phyloP scores from a whole-genome alignment of 1,140 invertebrate species.

The Drosophila funebris region DNA sequence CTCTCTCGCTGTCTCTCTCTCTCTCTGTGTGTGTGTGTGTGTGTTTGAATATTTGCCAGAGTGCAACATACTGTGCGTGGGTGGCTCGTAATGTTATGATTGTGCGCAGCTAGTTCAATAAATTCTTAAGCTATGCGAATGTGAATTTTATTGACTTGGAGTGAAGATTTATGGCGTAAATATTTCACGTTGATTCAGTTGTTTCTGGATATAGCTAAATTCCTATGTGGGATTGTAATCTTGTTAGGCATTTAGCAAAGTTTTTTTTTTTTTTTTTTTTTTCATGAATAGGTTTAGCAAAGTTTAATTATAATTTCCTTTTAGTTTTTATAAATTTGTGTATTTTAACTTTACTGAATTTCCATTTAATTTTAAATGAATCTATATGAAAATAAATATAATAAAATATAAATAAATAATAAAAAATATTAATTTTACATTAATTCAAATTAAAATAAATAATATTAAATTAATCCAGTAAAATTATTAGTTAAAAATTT shows the following conservation, averaged over 20 bases:
- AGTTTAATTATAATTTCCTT: background rate
- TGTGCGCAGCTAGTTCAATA: conserved; percentile 1
- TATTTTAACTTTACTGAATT: background rate
- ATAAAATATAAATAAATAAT: too few relatives aligned
- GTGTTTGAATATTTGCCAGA: conserved; percentile 38
- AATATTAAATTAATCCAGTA: too few relatives aligned
- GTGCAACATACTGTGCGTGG: conserved; percentile 23
- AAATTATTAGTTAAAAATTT: too few relatives aligned
- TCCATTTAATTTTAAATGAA: too few relatives aligned
- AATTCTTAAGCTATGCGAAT: background rate
- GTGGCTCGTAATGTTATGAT: conserved; percentile 19
- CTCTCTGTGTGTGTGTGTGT: background rate
- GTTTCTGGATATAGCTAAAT: background rate
- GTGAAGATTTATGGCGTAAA: background rate
- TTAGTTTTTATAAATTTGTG: background rate
- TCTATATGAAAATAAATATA: too few relatives aligned
- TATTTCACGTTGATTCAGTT: background rate
- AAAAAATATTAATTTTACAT: too few relatives aligned
- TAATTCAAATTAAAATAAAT: too few relatives aligned
- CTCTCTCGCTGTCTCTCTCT: background rate
- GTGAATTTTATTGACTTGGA: background rate
- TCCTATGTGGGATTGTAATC: background rate
- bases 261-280: background rate
- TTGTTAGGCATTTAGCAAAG: too few relatives aligned
- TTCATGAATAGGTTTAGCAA: too few relatives aligned